Percentiles rank a stretch among this genome's conserved stretches.
Evolutionary conservation across 2,797 vertebrate species (phyloP).

Genomic region (Anas acuta): DNA sequence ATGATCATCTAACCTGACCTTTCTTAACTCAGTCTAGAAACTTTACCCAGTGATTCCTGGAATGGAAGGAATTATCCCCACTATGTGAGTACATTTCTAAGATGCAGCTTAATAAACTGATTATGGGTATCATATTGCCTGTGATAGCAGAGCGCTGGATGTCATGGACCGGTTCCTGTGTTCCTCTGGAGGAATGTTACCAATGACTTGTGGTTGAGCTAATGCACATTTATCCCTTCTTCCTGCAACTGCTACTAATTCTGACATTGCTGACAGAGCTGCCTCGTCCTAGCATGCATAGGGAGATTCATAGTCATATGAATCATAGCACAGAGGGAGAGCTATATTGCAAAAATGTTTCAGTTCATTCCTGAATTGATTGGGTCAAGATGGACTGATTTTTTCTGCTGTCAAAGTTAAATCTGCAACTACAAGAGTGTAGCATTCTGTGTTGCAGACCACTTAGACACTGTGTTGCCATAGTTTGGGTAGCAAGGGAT

Average conservation of each 20-base stretch:
- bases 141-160: conserved; percentile 26
- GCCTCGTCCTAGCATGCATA: not conserved
- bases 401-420: not conserved
- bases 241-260: conserved; percentile 52
- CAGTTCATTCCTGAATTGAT: not conserved
- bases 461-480: not conserved
- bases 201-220: conserved; percentile 24
- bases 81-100: conserved; percentile 67
- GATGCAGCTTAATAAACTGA: conserved; percentile 69
- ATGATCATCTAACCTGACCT: conserved; percentile 57
- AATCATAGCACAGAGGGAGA: not conserved
- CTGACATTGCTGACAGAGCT: conserved; percentile 53
- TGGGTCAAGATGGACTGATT: not conserved
- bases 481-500: not conserved
- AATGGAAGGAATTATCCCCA: conserved; percentile 66
- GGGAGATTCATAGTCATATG: conserved; percentile 6
- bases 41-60: conserved; percentile 54
- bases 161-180: conserved; percentile 40
- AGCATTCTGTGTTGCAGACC: not conserved
- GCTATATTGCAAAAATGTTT: not conserved
- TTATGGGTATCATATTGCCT: conserved; percentile 58
- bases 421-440: not conserved
- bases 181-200: conserved; percentile 45
- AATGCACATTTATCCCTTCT: conserved; percentile 34
- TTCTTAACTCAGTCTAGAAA: conserved; percentile 60